phyloP scores from a whole-genome alignment of 1,140 invertebrate species.

The Acromyrmex charruanus region DNA sequence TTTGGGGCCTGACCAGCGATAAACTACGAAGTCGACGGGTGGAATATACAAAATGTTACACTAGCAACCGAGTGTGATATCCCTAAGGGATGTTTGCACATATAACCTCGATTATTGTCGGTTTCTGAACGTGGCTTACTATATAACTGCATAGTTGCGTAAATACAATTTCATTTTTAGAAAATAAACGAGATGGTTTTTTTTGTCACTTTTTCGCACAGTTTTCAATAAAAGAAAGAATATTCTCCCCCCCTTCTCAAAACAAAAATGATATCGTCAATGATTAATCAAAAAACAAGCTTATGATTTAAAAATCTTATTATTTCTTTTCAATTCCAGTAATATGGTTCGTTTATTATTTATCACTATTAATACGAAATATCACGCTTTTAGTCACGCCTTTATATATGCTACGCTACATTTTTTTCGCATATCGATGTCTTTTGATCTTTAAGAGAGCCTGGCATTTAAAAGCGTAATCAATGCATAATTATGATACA shows the following conservation, averaged over 20 bases:
- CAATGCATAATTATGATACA: conserved; percentile 32
- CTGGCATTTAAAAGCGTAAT: conserved; percentile 5
- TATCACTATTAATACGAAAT: background rate
- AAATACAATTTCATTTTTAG: background rate
- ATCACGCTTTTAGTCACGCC: background rate
- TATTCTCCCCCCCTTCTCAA: background rate
- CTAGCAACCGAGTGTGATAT: conserved; percentile 48
- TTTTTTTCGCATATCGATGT: conserved; percentile 11
- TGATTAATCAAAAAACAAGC: background rate
- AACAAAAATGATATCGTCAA: too few relatives aligned
- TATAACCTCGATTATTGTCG: conserved; percentile 38
- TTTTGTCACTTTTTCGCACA: too few relatives aligned
- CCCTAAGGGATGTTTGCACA: conserved; percentile 64
- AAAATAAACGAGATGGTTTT: background rate
- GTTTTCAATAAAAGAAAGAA: background rate
- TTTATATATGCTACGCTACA: background rate
- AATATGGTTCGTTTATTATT: background rate
- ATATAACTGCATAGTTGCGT: conserved; percentile 15
- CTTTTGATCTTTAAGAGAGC: conserved; percentile 27
- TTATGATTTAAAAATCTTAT: background rate
- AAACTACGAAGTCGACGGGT: conserved; percentile 60
- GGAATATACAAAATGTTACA: conserved; percentile 39
- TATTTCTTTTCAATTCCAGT: background rate
- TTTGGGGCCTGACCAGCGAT: conserved; percentile 64
- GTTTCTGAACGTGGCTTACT: background rate